phyloP scores from a whole-genome alignment of 1,140 invertebrate species.

The Batillaria attramentaria region DNA sequence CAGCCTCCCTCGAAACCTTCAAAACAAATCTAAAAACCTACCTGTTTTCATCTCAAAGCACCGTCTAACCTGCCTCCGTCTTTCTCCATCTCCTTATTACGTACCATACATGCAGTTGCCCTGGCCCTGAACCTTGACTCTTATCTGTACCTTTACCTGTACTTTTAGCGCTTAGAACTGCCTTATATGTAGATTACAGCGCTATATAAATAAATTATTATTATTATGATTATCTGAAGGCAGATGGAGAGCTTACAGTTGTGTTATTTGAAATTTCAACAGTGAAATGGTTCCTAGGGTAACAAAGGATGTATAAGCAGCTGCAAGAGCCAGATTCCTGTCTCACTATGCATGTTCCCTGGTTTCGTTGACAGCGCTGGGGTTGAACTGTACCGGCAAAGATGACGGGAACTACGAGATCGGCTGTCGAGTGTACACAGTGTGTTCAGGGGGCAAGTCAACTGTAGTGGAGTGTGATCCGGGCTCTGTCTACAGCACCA shows the following conservation, averaged over 20 bases:
- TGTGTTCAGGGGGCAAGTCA: constrained; percentile 30
- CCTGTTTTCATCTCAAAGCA: too few relatives aligned
- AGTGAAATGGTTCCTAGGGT: not conserved
- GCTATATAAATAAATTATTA: not conserved
- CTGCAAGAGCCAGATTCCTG: not conserved
- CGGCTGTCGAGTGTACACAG: constrained; percentile 41
- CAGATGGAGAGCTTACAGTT: not conserved
- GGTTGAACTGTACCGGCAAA: constrained; percentile 34
- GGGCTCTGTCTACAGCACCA: constrained; percentile 38
- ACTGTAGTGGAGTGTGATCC: constrained; percentile 39
- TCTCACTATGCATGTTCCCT: not conserved
- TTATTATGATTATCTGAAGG: not conserved
- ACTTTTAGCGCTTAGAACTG: too few relatives aligned
- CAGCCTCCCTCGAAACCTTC: too few relatives aligned
- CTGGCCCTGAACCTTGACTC: too few relatives aligned
- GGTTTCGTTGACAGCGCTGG: constrained; percentile 4
- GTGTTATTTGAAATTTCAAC: not conserved
- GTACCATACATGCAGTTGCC: too few relatives aligned
- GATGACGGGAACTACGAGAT: constrained; percentile 44
- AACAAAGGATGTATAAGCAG: not conserved
- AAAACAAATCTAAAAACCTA: too few relatives aligned
- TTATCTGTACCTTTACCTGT: too few relatives aligned
- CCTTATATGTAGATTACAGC: too few relatives aligned
- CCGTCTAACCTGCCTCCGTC: too few relatives aligned
- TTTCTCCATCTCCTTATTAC: too few relatives aligned